These are phyloP conservation scores for Alligator mississippiensis DNA, from an alignment of 2,113 vertebrate genomes.

Conservation along the genomic window DNA sequence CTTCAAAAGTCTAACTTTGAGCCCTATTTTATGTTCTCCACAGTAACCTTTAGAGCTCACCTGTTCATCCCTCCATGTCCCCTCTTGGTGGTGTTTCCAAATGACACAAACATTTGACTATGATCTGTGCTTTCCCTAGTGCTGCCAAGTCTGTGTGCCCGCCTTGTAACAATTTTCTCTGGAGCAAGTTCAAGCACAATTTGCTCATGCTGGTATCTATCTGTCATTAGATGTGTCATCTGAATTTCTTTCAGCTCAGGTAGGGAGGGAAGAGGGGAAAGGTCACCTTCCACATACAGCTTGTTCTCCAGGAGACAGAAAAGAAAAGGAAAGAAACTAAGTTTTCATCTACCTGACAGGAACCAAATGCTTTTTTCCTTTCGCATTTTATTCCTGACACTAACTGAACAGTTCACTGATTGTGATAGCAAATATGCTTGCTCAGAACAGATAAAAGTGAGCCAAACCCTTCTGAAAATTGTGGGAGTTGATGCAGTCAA, in stretches of 20 bases:
- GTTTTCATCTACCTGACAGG: background rate
- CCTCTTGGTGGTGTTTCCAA: background rate
- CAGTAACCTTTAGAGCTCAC: slow-evolving; percentile 46
- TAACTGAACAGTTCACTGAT: background rate
- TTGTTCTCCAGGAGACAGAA: slow-evolving; percentile 8
- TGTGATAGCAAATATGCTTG: background rate
- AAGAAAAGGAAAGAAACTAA: background rate
- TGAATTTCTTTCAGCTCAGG: background rate
- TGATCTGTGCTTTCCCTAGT: background rate
- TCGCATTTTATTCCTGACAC: fast-evolving
- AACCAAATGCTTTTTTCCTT: fast-evolving
- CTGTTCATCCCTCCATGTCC: background rate
- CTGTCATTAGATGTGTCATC: slow-evolving; percentile 42
- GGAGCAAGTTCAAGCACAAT: slow-evolving; percentile 42
- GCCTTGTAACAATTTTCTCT: slow-evolving; percentile 27
- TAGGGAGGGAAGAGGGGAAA: slow-evolving; percentile 22
- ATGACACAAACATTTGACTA: slow-evolving; percentile 22
- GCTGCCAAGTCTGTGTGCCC: background rate
- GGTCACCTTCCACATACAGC: background rate
- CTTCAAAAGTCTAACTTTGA: background rate
- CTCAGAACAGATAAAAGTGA: background rate
- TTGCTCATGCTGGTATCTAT: slow-evolving; percentile 42
- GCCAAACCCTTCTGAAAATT: background rate
- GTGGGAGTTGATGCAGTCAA: fast-evolving
- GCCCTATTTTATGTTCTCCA: background rate